Conservation (phyloP, 2,888 invertebrate species). For the Tenthredo amoena region DNA sequence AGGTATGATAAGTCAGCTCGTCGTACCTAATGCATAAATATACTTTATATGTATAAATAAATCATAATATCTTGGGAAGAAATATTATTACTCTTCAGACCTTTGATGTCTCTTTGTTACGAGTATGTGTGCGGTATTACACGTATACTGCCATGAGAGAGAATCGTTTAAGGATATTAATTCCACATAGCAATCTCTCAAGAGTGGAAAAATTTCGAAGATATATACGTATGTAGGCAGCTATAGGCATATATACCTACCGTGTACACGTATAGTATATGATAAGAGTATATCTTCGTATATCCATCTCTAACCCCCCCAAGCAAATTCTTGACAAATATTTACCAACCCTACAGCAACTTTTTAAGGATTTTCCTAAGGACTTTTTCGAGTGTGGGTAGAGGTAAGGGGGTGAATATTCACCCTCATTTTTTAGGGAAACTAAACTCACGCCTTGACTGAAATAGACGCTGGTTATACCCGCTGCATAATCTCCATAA, state of each 20-base stretch:
- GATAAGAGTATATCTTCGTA: not conserved
- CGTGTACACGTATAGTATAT: too few relatives aligned
- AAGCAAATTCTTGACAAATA: not conserved
- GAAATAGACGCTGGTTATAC: not conserved
- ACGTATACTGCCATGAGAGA: not conserved
- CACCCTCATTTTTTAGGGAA: not conserved
- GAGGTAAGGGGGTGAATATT: not conserved
- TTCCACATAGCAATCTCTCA: not conserved
- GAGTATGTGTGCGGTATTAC: not conserved
- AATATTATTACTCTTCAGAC: not conserved
- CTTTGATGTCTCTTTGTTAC: not conserved
- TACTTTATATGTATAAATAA: not conserved
- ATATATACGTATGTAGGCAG: not conserved
- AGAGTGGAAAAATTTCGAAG: not conserved
- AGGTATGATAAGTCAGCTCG: not conserved
- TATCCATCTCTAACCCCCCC: not conserved
- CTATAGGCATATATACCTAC: too few relatives aligned
- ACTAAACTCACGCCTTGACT: not conserved
- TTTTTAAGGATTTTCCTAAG: not conserved
- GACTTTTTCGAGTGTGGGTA: not conserved
- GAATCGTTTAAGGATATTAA: slow-evolving; percentile 38
- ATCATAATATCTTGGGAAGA: not conserved
- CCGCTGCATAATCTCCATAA: not conserved
- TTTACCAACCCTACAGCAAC: not conserved
- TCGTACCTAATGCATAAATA: not conserved